Evolutionary conservation across 2,797 vertebrate genomes (phyloP), one percentile per base, ranked within the genome.

Genomic region (Odontamblyopus rebecca): DNA sequence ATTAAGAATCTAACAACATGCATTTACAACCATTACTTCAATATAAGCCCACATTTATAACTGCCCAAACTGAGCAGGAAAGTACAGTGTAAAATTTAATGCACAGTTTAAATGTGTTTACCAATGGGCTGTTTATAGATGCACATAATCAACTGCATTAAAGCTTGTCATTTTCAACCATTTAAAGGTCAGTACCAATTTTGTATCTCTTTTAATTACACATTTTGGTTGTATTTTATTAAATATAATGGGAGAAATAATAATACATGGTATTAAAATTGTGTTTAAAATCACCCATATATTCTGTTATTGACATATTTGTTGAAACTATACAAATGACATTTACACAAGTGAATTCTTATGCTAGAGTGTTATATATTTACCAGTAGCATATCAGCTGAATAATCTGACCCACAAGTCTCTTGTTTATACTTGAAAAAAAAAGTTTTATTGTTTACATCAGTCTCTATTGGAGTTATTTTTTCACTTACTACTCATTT

Each of bases 1-100:
- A 64, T 63, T 35, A 63, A 19, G 18, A 63, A 6, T 65, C n/a
- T 29, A 48, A 50, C 44, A 66, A 66, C 64, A 50, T 50, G 15
- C 44, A 29, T 66, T 66, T 50, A 66, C 44, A 51, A 27, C 44
- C 64, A 66, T 65, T 65, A 65, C 6, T 23, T 26, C 5, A 50
- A 18, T 27, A 66, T 30, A 48, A 50, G 5, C 26, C 15, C 13
- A 5, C 64, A 51, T 66, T 29, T 29, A 50, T 66, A 66, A 66
- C 26, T 51, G 44, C 51, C 64, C 44, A 27, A 64, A 66, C 26
- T 29, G 63, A 66, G 44, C 44, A 13, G 15, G 6, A 65, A 27
- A 51, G 26, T 29, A 9, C 44, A 51, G 15, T 66, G 27, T 66
- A 30, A 66, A 51, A 29, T 50, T 13, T 26, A 27, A 19, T 29